phyloP scores from a whole-genome alignment of 2,113 vertebrate species.

The Phycodurus eques region DNA sequence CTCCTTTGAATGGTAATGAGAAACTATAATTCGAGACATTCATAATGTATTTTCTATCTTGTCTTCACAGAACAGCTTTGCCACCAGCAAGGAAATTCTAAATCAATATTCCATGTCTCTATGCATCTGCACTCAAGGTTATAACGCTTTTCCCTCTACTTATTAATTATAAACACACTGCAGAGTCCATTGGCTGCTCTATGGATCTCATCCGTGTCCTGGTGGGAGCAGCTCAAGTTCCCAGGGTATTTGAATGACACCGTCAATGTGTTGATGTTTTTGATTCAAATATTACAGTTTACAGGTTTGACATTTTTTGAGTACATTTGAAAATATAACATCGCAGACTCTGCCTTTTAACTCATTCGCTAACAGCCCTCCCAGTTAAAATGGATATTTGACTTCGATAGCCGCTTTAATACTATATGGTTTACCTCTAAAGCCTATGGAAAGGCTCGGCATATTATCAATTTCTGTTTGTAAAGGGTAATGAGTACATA shows the following conservation, averaged over 20 bases:
- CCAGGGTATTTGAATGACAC: constrained; percentile 7
- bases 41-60: constrained; percentile 65
- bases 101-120: constrained; percentile 67
- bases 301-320: background rate
- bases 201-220: constrained; percentile 18
- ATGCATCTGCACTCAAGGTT: constrained; percentile 61
- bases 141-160: constrained; percentile 44
- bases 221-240: constrained; percentile 13
- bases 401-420: too few species aligned
- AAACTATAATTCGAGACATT: constrained; percentile 54
- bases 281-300: background rate
- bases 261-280: background rate
- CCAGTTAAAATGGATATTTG: too few species aligned
- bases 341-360: constrained; percentile 11
- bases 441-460: constrained; percentile 15
- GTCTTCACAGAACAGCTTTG: constrained; percentile 62
- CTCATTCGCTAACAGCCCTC: too few species aligned
- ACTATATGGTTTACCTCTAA: constrained; percentile 10
- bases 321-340: constrained; percentile 5
- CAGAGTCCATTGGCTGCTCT: constrained; percentile 5
- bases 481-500: background rate
- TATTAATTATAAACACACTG: constrained; percentile 59
- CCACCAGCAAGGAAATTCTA: constrained; percentile 69
- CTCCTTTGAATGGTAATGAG: constrained; percentile 63
- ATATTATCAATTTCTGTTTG: constrained; percentile 36